Evolutionary conservation across 2,797 vertebrate genomes (phyloP).

Genomic region (Phylloscopus collybita): DNA sequence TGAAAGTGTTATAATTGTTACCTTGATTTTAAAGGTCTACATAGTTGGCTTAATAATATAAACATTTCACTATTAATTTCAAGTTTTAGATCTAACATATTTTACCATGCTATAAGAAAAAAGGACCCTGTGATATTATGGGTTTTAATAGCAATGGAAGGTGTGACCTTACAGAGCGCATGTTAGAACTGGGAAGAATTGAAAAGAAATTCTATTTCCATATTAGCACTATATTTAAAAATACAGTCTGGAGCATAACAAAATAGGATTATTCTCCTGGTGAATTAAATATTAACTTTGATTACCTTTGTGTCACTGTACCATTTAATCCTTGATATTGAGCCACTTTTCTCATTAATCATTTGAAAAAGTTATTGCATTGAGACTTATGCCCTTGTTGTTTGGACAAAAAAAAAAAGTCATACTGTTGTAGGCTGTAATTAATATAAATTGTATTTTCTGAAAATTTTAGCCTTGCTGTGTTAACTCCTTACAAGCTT

Average conservation of each 20-base stretch:
- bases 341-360: slow-evolving; percentile 73
- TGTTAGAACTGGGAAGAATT: not conserved
- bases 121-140: not conserved
- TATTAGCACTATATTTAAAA: slow-evolving; percentile 62
- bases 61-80: not conserved
- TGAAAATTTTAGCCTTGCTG: not conserved
- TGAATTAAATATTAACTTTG: slow-evolving; percentile 61
- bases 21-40: not conserved
- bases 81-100: not conserved
- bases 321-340: slow-evolving; percentile 66
- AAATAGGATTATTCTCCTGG: slow-evolving; percentile 53
- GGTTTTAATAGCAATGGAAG: not conserved
- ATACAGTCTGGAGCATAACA: slow-evolving; percentile 31
- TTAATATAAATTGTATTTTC: not conserved
- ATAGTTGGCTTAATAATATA: not conserved
- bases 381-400: slow-evolving; percentile 66
- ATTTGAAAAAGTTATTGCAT: slow-evolving; percentile 68
- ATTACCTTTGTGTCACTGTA: slow-evolving; percentile 21
- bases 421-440: slow-evolving; percentile 20
- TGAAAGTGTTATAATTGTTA: not conserved
- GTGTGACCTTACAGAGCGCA: not conserved
- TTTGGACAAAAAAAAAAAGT: slow-evolving; percentile 28
- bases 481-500: slow-evolving; percentile 6
- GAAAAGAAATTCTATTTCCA: slow-evolving; percentile 23
- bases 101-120: not conserved